Conservation (phyloP, 2,888 invertebrate species). For the Chydorus sphaericus region DNA sequence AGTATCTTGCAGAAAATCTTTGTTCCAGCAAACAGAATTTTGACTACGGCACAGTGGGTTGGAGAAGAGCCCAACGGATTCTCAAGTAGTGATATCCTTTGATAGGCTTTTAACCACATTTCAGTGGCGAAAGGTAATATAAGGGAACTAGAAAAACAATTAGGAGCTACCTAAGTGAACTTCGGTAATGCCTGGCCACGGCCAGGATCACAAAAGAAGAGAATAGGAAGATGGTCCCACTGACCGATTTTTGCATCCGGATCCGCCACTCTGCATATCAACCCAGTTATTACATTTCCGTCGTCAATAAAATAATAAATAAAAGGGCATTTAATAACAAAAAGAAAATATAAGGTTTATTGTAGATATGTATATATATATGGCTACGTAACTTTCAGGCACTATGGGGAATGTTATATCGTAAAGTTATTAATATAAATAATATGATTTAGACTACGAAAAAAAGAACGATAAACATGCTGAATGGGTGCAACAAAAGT, state of each 20-base stretch:
- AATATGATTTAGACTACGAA: background rate
- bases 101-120: background rate
- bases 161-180: background rate
- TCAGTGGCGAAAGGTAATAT: background rate
- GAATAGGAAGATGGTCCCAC: constrained; percentile 10
- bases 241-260: constrained; percentile 1
- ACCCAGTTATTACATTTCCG: background rate
- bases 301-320: background rate
- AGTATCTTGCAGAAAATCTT: too few relatives aligned
- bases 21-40: too few relatives aligned
- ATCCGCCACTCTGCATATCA: background rate
- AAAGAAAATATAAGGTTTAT: constrained; percentile 1
- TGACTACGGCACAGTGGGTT: too few relatives aligned
- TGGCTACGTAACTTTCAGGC: too few relatives aligned
- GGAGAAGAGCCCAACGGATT: too few relatives aligned
- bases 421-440: background rate
- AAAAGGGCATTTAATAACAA: background rate
- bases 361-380: background rate
- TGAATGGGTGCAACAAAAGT: background rate
- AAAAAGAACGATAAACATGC: background rate
- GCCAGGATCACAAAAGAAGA: constrained; percentile 6
- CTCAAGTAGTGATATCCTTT: background rate
- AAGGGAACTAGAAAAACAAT: background rate
- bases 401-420: background rate
- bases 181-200: constrained; percentile 4